Evolutionary conservation across 2,113 vertebrate genomes (phyloP).

Genomic region (Phrynosoma platyrhinos): DNA sequence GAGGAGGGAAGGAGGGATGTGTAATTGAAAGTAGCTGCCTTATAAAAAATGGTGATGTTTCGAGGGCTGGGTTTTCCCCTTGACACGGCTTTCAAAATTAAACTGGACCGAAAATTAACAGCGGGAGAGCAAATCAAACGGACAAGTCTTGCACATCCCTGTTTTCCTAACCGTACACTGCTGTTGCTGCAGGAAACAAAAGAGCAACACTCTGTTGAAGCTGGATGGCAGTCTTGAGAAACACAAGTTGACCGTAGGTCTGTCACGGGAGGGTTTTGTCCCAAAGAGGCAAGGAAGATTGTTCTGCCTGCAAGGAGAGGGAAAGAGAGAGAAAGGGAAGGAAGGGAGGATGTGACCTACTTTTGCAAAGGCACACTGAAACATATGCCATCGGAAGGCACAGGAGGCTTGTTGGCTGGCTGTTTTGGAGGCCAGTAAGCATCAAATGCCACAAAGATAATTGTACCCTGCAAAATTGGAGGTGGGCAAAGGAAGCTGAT

Average conservation of each 20-base stretch:
- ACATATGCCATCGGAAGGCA: not conserved
- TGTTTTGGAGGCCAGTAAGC: not conserved
- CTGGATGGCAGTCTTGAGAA: not conserved
- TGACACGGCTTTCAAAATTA: not conserved
- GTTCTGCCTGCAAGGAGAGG: not conserved
- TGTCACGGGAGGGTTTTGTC: not conserved
- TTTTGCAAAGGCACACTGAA: not conserved
- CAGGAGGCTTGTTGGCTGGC: not conserved
- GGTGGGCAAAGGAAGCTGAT: not conserved
- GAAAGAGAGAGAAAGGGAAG: too few species aligned
- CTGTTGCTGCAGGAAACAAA: not conserved
- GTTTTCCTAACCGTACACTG: not conserved
- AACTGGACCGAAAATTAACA: not conserved
- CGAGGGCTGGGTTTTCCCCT: not conserved
- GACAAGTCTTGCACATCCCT: too few species aligned
- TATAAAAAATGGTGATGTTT: not conserved
- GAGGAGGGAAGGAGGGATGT: not conserved
- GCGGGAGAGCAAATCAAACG: too few species aligned
- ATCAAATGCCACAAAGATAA: not conserved
- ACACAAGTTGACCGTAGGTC: not conserved
- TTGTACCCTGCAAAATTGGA: not conserved
- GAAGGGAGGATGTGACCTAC: not conserved
- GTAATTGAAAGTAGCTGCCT: too few species aligned
- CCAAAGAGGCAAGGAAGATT: not conserved
- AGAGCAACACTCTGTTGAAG: not conserved